A percentile compares a stretch with the other conserved stretches of the same genome.
Evolutionary conservation across 2,797 vertebrate genomes (phyloP).

Genomic region (Enteromius afrohamiltoni): DNA sequence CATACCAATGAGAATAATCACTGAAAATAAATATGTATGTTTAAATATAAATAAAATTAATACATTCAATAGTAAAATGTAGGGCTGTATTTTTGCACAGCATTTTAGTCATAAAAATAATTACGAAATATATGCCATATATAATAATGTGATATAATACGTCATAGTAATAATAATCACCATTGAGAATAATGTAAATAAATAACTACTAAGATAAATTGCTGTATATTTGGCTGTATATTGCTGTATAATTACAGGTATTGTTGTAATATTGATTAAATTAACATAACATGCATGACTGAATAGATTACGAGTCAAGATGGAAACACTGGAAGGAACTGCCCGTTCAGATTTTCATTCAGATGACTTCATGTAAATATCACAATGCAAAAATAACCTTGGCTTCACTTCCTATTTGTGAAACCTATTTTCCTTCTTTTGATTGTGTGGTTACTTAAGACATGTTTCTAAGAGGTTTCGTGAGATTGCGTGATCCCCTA

Average conservation of each 20-base stretch:
- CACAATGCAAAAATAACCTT: background rate
- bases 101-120: background rate
- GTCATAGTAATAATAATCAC: background rate
- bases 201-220: background rate
- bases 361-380: background rate
- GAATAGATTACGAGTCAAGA: background rate
- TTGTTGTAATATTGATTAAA: background rate
- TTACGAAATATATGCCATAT: background rate
- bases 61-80: background rate
- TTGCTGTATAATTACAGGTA: background rate
- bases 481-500: slow-evolving; percentile 31
- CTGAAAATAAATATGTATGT: background rate
- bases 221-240: background rate
- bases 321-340: background rate
- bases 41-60: background rate
- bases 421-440: background rate
- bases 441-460: background rate
- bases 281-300: background rate
- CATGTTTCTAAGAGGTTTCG: background rate
- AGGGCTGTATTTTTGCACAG: background rate
- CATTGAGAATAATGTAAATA: background rate
- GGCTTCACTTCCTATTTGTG: background rate
- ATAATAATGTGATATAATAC: no score
- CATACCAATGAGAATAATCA: background rate
- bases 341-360: background rate